phyloP scores from a whole-genome alignment of 2,888 invertebrate genomes.

The Flexamia atlantica region DNA sequence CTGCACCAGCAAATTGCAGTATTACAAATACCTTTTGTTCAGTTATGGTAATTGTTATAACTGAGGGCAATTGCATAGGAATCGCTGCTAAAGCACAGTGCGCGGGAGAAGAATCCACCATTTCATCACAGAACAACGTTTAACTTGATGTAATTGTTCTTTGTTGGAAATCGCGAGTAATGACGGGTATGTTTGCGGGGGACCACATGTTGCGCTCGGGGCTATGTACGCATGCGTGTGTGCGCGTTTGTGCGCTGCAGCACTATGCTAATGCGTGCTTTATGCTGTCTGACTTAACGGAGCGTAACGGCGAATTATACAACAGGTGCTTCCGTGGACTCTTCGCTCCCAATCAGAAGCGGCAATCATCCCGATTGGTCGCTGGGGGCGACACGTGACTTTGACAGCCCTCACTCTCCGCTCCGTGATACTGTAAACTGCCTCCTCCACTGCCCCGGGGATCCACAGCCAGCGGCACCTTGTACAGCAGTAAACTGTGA shows the following conservation, averaged over 20 bases:
- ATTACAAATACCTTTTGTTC: slow-evolving; percentile 55
- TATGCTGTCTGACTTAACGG: slow-evolving; percentile 47
- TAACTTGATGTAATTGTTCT: slow-evolving; percentile 55
- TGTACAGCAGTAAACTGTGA: background rate
- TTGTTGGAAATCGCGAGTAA: slow-evolving; percentile 34
- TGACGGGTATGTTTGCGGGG: slow-evolving; percentile 18
- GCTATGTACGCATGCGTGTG: slow-evolving; percentile 18
- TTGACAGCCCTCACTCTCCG: background rate
- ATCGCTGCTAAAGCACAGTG: slow-evolving; percentile 25
- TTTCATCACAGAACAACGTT: slow-evolving; percentile 57
- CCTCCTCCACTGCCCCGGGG: background rate
- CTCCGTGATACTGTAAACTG: background rate
- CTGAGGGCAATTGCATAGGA: slow-evolving; percentile 52
- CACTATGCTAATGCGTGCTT: slow-evolving; percentile 43
- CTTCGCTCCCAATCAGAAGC: slow-evolving; percentile 39
- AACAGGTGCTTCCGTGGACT: slow-evolving; percentile 45
- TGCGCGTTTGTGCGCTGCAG: slow-evolving; percentile 25
- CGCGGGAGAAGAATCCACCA: slow-evolving; percentile 53
- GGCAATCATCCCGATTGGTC: slow-evolving; percentile 41
- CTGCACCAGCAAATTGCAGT: slow-evolving; percentile 33
- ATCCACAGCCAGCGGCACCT: background rate
- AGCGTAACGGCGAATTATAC: slow-evolving; percentile 47
- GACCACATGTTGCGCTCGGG: slow-evolving; percentile 29
- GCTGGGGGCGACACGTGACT: slow-evolving; percentile 43
- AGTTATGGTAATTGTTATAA: slow-evolving; percentile 50